Base-by-base conservation (phyloP, 2,888 invertebrate genomes). In the Lasioglossum figueresi region DNA sequence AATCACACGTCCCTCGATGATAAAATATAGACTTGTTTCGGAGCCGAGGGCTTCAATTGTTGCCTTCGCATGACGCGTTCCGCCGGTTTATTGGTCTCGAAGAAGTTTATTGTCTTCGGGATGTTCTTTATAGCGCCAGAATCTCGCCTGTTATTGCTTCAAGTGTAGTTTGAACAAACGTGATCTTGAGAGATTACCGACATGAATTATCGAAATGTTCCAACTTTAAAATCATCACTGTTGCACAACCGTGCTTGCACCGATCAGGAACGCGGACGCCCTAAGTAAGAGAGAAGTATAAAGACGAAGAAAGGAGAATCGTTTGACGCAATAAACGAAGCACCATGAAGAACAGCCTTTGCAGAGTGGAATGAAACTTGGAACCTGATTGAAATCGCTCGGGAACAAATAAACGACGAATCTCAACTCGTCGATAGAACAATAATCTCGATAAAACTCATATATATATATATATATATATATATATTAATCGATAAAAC, bases 21-120 rank as follows among this genome's bases (percentile, higher is more conserved):
- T 82, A 68, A 81, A 74, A 81, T 40, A 48, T 48, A 48, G 14
- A 70, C 40, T 68, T 16, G 52, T 75, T 52, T 31, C 45, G 56
- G 27, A 74, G 40, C 43, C 40, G 43, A 56, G 74, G 27, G 45
- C 48, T 56, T 68, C 68, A 34, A 73, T 82, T 81, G 74, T 80
- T 81, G 56, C 74, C 82, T 59, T 80, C 66, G 48, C 59, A 40
- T n/a, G 82, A 52, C 43, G 45, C 34, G 27, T 23, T 40, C 56
- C 43, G n/a, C 14, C 40, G 31, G 80, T 82, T 82, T 82, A 82
- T 82, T 73, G 82, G 37, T 56, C 66, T 74, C 73, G n/a, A 68
- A 23, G 80, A 82, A 43, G 80, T 82, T 80, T 82, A 74, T 74
- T 68, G 52, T 68, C 80, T 56, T 59, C 72, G 27, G n/a, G 34